These are phyloP conservation scores for Caloenas nicobarica DNA, from an alignment of 2,113 vertebrate species.

Conservation along the genomic window DNA sequence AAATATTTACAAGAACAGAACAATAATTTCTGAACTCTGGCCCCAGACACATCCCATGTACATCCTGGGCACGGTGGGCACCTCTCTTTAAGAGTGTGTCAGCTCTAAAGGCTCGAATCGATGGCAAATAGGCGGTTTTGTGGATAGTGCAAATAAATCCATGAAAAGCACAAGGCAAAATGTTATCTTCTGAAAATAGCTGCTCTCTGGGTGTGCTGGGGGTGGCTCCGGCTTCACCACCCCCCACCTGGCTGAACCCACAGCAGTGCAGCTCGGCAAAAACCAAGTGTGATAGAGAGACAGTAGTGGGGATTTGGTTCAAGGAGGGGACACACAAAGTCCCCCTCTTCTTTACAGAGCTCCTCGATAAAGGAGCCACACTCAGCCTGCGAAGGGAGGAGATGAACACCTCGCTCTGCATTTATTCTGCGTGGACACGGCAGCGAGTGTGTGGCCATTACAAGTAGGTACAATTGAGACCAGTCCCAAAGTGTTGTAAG, in stretches of 20 bases:
- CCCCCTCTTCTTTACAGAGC: not conserved
- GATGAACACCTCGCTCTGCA: accelerated
- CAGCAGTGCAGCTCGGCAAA: not conserved
- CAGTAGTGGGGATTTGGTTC: not conserved
- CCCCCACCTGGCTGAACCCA: not conserved
- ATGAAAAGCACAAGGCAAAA: not conserved
- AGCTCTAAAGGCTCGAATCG: not conserved
- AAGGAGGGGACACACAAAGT: not conserved
- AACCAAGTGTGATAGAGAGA: not conserved
- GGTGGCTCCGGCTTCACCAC: not conserved
- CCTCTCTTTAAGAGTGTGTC: not conserved
- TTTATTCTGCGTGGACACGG: not conserved
- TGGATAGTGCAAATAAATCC: not conserved
- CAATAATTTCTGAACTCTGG: not conserved
- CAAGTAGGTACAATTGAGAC: not conserved
- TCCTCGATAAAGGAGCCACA: not conserved
- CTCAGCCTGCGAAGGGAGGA: not conserved
- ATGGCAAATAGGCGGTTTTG: not conserved
- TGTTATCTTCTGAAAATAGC: not conserved
- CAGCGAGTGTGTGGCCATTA: not conserved
- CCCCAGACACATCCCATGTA: not conserved
- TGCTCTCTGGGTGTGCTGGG: not conserved
- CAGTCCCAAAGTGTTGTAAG: not conserved
- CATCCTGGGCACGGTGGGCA: not conserved
- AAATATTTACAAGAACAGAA: not conserved